A percentile compares a stretch with the other conserved stretches of the same genome.
Conservation (phyloP, 2,113 vertebrate genomes). For the Fukomys damarensis region DNA sequence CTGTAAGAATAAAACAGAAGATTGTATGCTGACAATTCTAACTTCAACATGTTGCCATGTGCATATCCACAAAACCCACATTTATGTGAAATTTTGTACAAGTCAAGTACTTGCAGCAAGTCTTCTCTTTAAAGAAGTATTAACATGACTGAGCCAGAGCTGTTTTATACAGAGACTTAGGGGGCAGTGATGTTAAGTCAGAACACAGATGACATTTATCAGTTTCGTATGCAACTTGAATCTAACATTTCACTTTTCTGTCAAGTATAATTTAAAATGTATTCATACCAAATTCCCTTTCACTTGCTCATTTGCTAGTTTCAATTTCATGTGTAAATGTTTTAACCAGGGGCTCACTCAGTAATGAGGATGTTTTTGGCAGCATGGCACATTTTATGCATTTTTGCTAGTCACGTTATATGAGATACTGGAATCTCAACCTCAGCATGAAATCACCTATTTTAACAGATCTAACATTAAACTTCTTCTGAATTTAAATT, state of each 20-base stretch:
- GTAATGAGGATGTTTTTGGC: background rate
- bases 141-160: background rate
- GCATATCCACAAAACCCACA: background rate
- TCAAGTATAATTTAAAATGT: background rate
- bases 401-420: background rate
- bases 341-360: conserved; percentile 27
- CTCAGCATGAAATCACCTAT: conserved; percentile 33
- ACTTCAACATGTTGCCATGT: background rate
- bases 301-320: background rate
- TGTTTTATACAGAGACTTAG: background rate
- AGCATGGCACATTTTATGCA: background rate
- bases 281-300: background rate
- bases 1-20: background rate
- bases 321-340: conserved; percentile 7
- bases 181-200: background rate
- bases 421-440: background rate
- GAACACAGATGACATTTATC: background rate
- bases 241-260: background rate
- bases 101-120: background rate
- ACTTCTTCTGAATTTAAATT: conserved; percentile 40
- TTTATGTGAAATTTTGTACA: background rate
- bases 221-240: background rate
- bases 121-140: background rate
- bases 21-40: background rate
- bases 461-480: background rate